Base-by-base conservation (phyloP, 37 sponge, comb jelly and placozoan species). In the Crambe crambe region DNA sequence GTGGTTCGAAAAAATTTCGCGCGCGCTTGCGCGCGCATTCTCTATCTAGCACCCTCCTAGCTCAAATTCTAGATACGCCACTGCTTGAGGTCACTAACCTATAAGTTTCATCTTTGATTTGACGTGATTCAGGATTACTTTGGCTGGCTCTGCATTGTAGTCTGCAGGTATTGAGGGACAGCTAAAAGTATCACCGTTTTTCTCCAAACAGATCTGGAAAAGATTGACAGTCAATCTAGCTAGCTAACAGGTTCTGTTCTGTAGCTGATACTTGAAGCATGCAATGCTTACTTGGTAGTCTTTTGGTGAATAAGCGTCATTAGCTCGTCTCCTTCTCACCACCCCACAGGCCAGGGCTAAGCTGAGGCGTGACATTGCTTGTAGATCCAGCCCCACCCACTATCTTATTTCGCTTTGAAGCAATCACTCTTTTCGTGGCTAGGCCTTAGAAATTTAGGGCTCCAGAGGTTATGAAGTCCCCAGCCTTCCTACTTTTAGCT, bases 41-140 rank as follows among this genome's bases (percentile, higher is more conserved):
- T n/a, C n/a, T n/a, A n/a, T n/a, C n/a, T n/a, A n/a, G n/a, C n/a
- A n/a, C n/a, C n/a, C n/a, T n/a, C n/a, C n/a, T n/a, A n/a, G n/a
- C n/a, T n/a, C n/a, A n/a, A n/a, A n/a, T n/a, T n/a, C n/a, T n/a
- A n/a, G n/a, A n/a, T n/a, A n/a, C n/a, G n/a, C n/a, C n/a, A n/a
- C n/a, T n/a, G n/a, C n/a, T n/a, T n/a, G n/a, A n/a, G n/a, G 10
- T 54, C 31, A 89, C 89, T 67, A 25, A 89, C 90, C 90, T 57
- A 57, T 20, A 20, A 89, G 39, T 51, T 70, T 61, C 22, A 87
- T 78, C 35, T 84, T 75, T 32, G 56, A 30, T 51, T 60, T 25
- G 20, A 85, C 54, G 21, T 29, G 34, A 26, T 51, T 41, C 44
- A 90, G 44, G 32, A 78, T 82, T 43, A 75, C 77, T 74, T 67